Evolutionary conservation across 2,797 vertebrate species (phyloP), one percentile per base, ranked within the genome.

Genomic region (Pampus argenteus): DNA sequence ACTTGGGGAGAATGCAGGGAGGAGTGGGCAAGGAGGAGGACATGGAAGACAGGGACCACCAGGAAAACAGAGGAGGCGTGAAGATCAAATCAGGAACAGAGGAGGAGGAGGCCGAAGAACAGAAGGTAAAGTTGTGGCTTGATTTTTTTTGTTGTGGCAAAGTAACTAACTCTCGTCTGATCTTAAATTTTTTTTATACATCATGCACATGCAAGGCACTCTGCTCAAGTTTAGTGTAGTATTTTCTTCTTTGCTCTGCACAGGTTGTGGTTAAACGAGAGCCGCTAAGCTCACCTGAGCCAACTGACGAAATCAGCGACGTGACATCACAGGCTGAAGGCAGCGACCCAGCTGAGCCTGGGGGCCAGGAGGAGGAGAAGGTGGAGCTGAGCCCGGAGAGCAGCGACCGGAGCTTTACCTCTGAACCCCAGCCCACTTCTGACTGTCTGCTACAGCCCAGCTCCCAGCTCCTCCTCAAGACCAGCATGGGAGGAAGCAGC

Each of bases 351-450:
- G 87, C 92, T 1, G 97, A 97, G 74, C 95, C 96, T 2, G 95
- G 95, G 14, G 92, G 95, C n/a, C 96, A 94, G 73, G 98, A 97
- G 63, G 97, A 91, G 51, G 97, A 98, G 87, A 99, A 99, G 85
- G 96, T 97, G 29, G 97, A 98, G 82, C 93, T 98, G 82, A 99
- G 98, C 82, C 97, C 98, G 0, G 96, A 98, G 77, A 97, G 97
- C 89, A 99, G 98, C 0, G 97, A 99, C 61, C 96, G 96, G 29
- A 98, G 97, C 89, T 97, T 97, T 73, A 91, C 87, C 42, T 96
- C 96, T 0, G 97, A 98, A 60, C 96, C 95, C 0, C 97, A 97
- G 84, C 96, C 95, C 29, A 96, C 95, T 83, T 95, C 96, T 0
- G 95, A 85, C 14, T 71, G 96, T 55, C 92, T 86, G 59, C 96